Evolutionary conservation across 2,797 vertebrate genomes (phyloP), one percentile per base, ranked within the genome.

Genomic region (Sebastes umbrosus): DNA sequence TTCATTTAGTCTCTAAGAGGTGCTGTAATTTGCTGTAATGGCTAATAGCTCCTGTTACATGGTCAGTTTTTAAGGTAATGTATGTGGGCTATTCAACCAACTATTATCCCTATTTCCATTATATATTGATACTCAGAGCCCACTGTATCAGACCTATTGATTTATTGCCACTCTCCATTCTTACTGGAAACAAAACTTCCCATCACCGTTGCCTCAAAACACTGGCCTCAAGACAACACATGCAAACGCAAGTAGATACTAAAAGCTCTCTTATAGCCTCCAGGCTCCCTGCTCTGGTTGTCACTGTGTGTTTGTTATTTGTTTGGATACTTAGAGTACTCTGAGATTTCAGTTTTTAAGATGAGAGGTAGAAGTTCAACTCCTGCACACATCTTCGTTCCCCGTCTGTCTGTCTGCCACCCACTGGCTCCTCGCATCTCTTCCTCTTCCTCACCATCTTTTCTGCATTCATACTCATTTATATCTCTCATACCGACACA

Each of bases 391-490:
- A 43, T 76, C 79, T 79, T 71, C 9, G 6, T 69, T 69, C 34
- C 82, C 82, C 58, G 54, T 64, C 79, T 80, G 57, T 69, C 43
- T 64, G 36, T 60, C 70, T 67, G 63, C 67, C 84, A 86, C 85
- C 70, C 84, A 79, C 82, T 27, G 55, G 58, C 32, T 83, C 62
- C 70, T 18, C 1, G 12, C 12, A 36, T 79, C 39, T 18, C 54
- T 50, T 52, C 64, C 66, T 36, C 68, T 60, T 57, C 71, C 58
- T 69, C 62, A 24, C 50, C 78, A 73, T 86, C 75, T 72, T 54
- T 55, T 83, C 59, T 82, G 43, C 84, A 69, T 89, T 88, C 84
- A 87, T 89, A 50, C 87, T 83, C 18, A 70, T 86, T 87, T 77
- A 78, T 79, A 22, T 29, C 74, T 70, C 77, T 89, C 66, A 46